Percentiles rank a stretch among this genome's conserved stretches.
Conservation (phyloP, 2,797 vertebrate species). For the Catamblyrhynchus diadema region DNA sequence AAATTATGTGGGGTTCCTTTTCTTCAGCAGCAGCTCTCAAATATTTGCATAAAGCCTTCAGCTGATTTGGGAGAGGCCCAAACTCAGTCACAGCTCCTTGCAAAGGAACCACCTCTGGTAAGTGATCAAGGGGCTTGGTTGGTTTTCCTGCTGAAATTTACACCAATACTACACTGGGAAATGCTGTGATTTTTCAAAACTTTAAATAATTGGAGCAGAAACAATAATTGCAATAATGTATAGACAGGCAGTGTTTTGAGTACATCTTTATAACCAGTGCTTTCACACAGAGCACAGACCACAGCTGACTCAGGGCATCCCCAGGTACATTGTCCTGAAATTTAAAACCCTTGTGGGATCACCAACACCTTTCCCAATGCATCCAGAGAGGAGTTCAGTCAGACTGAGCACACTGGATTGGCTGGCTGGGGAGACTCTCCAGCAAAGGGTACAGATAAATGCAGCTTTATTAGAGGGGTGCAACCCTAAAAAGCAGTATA, state of each 20-base stretch:
- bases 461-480: background rate
- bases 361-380: background rate
- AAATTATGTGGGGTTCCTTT: background rate
- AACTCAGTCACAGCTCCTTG: background rate
- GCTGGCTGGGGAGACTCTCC: background rate
- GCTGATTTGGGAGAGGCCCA: background rate
- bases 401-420: background rate
- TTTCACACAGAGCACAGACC: background rate
- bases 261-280: background rate
- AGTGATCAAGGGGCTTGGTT: background rate
- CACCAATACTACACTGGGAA: background rate
- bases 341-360: background rate
- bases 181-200: background rate
- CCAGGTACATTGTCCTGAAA: background rate
- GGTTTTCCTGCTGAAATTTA: background rate
- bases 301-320: background rate
- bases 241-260: background rate
- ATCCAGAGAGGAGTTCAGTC: background rate
- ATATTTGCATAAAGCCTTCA: background rate
- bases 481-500: background rate
- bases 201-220: background rate
- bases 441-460: background rate
- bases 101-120: background rate
- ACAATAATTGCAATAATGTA: background rate
- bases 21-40: background rate